These are phyloP conservation scores for Adineta ricciae DNA, from an alignment of 2,888 invertebrate species.

Conservation along the genomic window DNA sequence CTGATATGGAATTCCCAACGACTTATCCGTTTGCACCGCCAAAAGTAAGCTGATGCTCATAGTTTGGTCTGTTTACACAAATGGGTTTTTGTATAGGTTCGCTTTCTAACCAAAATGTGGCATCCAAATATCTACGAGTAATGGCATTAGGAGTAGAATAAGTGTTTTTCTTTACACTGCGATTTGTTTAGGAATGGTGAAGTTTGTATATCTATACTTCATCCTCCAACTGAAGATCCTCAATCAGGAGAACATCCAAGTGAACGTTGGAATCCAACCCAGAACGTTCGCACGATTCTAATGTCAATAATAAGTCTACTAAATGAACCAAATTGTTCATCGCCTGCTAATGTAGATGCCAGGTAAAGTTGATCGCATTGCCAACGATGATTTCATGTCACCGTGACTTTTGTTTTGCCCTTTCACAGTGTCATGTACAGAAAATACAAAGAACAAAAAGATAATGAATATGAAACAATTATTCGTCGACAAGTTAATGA, in stretches of 20 bases:
- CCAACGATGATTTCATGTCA: too few relatives aligned
- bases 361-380: background rate
- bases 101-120: slow-evolving; percentile 98
- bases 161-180: background rate
- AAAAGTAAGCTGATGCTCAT: slow-evolving; percentile 54
- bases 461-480: slow-evolving; percentile 97
- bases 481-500: slow-evolving; percentile 95
- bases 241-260: slow-evolving; percentile 96
- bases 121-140: slow-evolving; percentile 96
- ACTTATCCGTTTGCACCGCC: slow-evolving; percentile 99
- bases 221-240: slow-evolving; percentile 96
- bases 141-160: background rate
- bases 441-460: slow-evolving; percentile 93
- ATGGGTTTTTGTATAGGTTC: slow-evolving; percentile 39
- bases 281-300: slow-evolving; percentile 90
- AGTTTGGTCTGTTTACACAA: background rate
- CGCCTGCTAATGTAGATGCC: slow-evolving; percentile 98
- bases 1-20: slow-evolving; percentile 92
- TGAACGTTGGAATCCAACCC: slow-evolving; percentile 99
- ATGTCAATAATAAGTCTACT: slow-evolving; percentile 93
- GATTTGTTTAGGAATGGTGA: slow-evolving; percentile 69
- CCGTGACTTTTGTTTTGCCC: too few relatives aligned
- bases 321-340: slow-evolving; percentile 98
- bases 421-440: slow-evolving; percentile 82
- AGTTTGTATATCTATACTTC: slow-evolving; percentile 95